Evolutionary conservation across 2,113 vertebrate genomes (phyloP).

Genomic region (Pyrgilauda ruficollis): DNA sequence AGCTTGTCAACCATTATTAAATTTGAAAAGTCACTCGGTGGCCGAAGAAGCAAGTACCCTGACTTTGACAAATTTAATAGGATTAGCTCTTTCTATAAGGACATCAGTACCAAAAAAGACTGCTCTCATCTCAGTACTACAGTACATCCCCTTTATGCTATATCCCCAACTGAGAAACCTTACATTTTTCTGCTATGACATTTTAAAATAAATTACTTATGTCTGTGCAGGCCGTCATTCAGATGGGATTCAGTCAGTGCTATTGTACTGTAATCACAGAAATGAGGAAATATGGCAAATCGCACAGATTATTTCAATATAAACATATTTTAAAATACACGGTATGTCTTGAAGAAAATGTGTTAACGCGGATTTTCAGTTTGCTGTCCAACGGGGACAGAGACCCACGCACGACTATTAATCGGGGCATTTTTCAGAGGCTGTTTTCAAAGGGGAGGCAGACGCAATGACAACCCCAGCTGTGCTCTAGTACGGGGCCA

Average conservation of each 20-base stretch:
- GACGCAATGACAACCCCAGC: neutral
- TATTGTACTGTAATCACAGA: no score
- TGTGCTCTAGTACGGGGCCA: neutral
- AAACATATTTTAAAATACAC: neutral
- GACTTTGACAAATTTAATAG: slow-evolving; percentile 8
- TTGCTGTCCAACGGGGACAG: no score
- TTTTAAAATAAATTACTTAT: neutral
- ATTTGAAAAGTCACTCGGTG: slow-evolving; percentile 9
- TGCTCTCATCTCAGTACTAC: neutral
- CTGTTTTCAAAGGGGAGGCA: neutral
- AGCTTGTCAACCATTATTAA: neutral
- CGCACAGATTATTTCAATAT: neutral
- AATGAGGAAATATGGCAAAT: neutral
- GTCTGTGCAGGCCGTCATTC: neutral
- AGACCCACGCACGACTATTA: neutral
- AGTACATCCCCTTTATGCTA: neutral
- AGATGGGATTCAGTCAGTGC: neutral
- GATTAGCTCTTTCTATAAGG: neutral
- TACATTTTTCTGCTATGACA: neutral
- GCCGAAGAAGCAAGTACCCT: neutral
- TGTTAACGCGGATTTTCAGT: neutral
- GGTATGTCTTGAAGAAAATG: neutral
- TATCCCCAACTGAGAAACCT: neutral
- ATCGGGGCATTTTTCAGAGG: neutral
- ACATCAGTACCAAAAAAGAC: neutral